These are phyloP conservation scores for Progne subis DNA, from an alignment of 2,113 vertebrate species.

Conservation along the genomic window DNA sequence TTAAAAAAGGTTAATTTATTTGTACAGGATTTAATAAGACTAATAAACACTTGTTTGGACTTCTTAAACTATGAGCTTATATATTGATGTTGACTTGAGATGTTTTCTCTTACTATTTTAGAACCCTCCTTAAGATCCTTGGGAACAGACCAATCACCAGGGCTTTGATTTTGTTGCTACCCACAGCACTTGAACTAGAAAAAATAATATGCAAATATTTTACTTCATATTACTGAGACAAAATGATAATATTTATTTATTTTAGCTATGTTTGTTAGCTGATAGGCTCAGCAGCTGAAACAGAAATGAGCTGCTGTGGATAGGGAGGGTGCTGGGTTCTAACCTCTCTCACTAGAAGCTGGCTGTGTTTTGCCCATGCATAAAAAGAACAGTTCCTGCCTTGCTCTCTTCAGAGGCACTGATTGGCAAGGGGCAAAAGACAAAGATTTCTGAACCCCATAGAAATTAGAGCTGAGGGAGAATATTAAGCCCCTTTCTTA, in stretches of 20 bases:
- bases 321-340: background rate
- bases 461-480: background rate
- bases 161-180: background rate
- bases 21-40: background rate
- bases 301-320: background rate
- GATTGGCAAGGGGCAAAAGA: background rate
- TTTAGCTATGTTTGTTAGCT: background rate
- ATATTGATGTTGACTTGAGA: background rate
- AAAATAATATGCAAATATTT: background rate
- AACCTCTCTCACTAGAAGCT: background rate
- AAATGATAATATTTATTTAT: background rate
- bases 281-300: background rate
- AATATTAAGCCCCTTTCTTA: background rate
- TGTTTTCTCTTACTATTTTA: background rate
- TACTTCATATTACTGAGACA: background rate
- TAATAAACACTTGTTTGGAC: background rate
- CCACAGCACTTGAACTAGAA: background rate
- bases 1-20: background rate
- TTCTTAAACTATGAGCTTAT: background rate
- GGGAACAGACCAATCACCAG: background rate
- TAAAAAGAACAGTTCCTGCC: background rate
- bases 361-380: background rate
- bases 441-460: background rate
- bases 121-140: background rate
- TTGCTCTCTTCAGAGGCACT: background rate